Evolutionary conservation across 2,113 vertebrate genomes (phyloP), one percentile per base, ranked within the genome.

Genomic region (Scomber scombrus): DNA sequence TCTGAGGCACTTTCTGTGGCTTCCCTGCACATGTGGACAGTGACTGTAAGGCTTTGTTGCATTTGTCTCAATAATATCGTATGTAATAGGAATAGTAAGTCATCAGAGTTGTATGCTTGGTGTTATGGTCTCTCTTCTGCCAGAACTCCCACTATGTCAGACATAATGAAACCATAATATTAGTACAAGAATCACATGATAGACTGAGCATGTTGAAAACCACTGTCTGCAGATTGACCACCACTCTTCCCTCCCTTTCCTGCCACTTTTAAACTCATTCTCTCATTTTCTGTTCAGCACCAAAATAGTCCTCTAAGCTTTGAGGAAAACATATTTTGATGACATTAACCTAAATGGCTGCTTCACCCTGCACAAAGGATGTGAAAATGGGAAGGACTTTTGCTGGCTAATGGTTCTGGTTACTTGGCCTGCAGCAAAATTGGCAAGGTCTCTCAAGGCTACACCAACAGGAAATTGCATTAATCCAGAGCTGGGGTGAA

Each of bases 391-490:
- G 65, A 58, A 87, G 26, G 73, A 61, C 68, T 70, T 89, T 67
- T 86, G 71, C 82, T 83, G 68, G 81, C 81, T 85, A 79, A 87
- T 71, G 63, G 71, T 46, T 84, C 69, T 61, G 72, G 72, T 75
- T 88, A 56, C 85, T 82, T 78, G 68, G 86, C 85, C 91, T 89
- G 83, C 73, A 88, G 91, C 82, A 23, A 88, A 71, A 71, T 82
- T 84, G 88, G 91, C 85, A 65, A 86, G 65, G 76, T 80, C 81
- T 90, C 77, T 89, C 88, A 92, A 90, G 87, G 89, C 88, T 90
- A 88, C 82, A 86, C 89, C 88, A 91, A 94, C 90, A 93, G 94
- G 93, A 95, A 94, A 93, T 93, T 93, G 87, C 90, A 91, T 92
- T 94, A 93, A 94, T 93, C 86, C 83, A 55, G 81, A 90, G 85